Evolutionary conservation across 1,140 invertebrate species (phyloP).

Genomic region (Drosophila kikkawai): DNA sequence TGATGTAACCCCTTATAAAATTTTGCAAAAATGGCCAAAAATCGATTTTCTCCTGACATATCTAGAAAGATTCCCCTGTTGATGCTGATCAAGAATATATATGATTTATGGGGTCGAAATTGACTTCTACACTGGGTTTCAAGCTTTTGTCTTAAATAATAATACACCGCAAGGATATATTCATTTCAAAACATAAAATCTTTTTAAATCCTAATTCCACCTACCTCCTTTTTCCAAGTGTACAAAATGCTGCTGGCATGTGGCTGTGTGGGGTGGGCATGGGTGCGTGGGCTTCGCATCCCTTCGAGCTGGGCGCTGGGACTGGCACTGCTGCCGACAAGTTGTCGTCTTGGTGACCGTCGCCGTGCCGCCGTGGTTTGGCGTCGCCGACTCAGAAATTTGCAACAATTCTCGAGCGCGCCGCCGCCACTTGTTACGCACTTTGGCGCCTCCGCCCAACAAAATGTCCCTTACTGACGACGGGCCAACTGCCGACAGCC

Average conservation of each 20-base stretch:
- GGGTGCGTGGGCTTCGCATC: slow-evolving; percentile 50
- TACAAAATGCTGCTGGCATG: slow-evolving; percentile 15
- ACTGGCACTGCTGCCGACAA: slow-evolving; percentile 69
- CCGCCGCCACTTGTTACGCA: slow-evolving; percentile 77
- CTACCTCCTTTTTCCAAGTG: not conserved
- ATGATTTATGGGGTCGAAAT: too few relatives aligned
- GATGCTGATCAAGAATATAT: too few relatives aligned
- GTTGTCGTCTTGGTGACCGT: slow-evolving; percentile 73
- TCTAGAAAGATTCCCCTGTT: too few relatives aligned
- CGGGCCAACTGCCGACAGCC: slow-evolving; percentile 37
- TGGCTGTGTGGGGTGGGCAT: slow-evolving; percentile 7
- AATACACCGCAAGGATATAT: too few relatives aligned
- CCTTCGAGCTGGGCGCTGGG: slow-evolving; percentile 38
- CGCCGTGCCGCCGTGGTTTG: slow-evolving; percentile 49
- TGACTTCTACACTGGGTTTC: too few relatives aligned
- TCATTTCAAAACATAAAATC: too few relatives aligned
- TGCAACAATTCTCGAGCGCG: slow-evolving; percentile 69
- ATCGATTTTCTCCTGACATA: too few relatives aligned
- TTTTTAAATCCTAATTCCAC: not conserved
- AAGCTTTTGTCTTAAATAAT: too few relatives aligned
- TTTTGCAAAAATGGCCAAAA: too few relatives aligned
- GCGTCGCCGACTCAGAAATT: slow-evolving; percentile 63
- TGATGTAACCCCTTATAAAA: too few relatives aligned
- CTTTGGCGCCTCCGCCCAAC: slow-evolving; percentile 65
- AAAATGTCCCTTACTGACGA: slow-evolving; percentile 28